Base-by-base conservation (phyloP, 2,113 vertebrate species). In the Podarcis muralis region DNA sequence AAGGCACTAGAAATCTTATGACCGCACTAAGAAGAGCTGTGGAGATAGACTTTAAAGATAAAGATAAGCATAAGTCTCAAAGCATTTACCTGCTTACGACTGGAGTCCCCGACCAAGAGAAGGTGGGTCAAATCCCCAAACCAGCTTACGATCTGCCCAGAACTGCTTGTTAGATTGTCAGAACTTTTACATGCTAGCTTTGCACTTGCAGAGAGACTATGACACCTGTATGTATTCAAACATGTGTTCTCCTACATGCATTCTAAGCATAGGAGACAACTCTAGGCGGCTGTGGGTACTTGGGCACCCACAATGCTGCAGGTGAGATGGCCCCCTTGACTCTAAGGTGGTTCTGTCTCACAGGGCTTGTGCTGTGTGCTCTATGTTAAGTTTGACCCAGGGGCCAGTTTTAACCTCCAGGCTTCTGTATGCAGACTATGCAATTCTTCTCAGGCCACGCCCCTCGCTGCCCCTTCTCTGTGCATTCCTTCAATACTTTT, bases 31-130 rank as follows among this genome's bases (percentile, higher is more conserved):
- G 94, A 89, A 96, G 93, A 88, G 96, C 95, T 3, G 62, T 97
- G 66, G 98, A 98, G 91, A 90, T 96, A 68, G 96, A 97, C 86
- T 94, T 97, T 81, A 95, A 91, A 93, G 96, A 96, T 81, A 96
- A 93, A 86, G 96, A 95, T 27, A 93, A 91, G 25, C 81, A 96
- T 6, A 88, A 92, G 22, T 97, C 97, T 0, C 96, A 96, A 72
- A 97, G 97, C 35, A 89, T 98, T 78, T 98, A 98, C 90, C 93
- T 98, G 62, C 94, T 98, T 89, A 97, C 97, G 0, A 97, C 97
- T 37, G 98, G 98, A 83, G 76, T 98, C 78, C 97, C 97, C 8
- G 97, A 98, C 93, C 97, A 98, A 94, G 96, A 98, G 37, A 86
- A 92, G 94, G 98, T 98, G 74, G 75, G 97, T 95, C 30, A 79